phyloP scores from a whole-genome alignment of 2,797 vertebrate genomes.

The Simalia tracyae region DNA sequence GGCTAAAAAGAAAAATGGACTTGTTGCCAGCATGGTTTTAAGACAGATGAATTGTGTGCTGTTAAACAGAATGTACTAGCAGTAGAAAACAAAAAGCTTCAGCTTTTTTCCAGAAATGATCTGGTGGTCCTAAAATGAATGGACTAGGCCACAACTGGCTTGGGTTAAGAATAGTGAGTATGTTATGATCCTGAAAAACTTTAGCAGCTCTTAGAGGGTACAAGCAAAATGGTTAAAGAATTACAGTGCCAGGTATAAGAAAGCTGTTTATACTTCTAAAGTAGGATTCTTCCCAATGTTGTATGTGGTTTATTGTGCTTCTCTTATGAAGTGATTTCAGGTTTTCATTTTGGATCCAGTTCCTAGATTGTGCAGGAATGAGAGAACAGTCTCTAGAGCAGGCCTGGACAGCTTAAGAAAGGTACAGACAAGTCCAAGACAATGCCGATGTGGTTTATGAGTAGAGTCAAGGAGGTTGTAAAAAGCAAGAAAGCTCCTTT shows the following conservation, averaged over 20 bases:
- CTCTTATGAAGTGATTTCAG: not conserved
- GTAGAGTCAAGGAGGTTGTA: not conserved
- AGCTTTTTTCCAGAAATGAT: not conserved
- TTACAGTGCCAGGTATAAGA: not conserved
- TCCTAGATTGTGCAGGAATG: not conserved
- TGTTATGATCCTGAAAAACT: not conserved
- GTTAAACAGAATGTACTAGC: not conserved
- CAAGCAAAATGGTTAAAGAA: not conserved
- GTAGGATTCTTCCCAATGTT: not conserved
- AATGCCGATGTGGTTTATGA: not conserved
- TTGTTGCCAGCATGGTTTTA: not conserved
- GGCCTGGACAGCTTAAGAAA: not conserved
- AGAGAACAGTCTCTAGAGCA: not conserved
- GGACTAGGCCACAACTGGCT: not conserved
- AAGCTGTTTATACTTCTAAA: not conserved
- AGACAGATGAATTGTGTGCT: not conserved
- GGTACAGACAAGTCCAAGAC: not conserved
- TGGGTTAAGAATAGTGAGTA: not conserved
- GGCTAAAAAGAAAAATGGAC: not conserved
- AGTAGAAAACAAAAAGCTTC: not conserved
- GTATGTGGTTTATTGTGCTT: not conserved
- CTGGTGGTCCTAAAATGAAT: not conserved
- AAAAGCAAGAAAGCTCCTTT: conserved; percentile 3
- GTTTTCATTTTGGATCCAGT: conserved; percentile 2
- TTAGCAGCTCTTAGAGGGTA: not conserved